phyloP scores from a whole-genome alignment of 2,797 vertebrate species.

The Arremon brunneinucha region DNA sequence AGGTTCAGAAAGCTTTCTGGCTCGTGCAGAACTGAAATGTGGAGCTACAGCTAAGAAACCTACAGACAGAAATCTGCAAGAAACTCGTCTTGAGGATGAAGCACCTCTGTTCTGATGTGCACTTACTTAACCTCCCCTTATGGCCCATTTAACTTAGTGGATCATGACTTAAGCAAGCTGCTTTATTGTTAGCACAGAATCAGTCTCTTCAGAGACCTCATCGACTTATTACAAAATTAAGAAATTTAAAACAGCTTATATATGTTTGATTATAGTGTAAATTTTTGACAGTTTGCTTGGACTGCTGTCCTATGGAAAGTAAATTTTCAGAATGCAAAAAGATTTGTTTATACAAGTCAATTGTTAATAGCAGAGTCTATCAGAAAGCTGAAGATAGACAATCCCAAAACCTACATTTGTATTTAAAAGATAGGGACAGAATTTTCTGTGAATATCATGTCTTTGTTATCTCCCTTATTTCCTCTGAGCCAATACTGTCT shows the following conservation, averaged over 20 bases:
- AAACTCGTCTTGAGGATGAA: not conserved
- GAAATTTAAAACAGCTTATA: not conserved
- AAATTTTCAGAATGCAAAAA: not conserved
- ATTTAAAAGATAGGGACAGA: not conserved
- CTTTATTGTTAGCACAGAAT: not conserved
- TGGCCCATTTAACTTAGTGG: not conserved
- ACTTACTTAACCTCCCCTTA: not conserved
- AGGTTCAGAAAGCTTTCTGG: not conserved
- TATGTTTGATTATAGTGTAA: not conserved
- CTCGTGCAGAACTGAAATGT: not conserved
- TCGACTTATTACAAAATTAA: not conserved
- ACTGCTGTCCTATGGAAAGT: not conserved
- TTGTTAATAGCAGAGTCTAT: not conserved
- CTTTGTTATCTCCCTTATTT: not conserved
- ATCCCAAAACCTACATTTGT: not conserved
- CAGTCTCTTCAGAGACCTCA: not conserved
- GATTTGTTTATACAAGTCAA: not conserved
- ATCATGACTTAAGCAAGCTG: not conserved
- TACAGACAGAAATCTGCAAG: not conserved
- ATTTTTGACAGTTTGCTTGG: not conserved
- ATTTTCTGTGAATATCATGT: not conserved
- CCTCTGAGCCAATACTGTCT: not conserved
- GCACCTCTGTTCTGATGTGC: not conserved
- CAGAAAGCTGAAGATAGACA: not conserved
- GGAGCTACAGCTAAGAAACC: not conserved